These are phyloP conservation scores for Psittacula echo DNA, from an alignment of 2,797 vertebrate genomes.

Conservation along the genomic window DNA sequence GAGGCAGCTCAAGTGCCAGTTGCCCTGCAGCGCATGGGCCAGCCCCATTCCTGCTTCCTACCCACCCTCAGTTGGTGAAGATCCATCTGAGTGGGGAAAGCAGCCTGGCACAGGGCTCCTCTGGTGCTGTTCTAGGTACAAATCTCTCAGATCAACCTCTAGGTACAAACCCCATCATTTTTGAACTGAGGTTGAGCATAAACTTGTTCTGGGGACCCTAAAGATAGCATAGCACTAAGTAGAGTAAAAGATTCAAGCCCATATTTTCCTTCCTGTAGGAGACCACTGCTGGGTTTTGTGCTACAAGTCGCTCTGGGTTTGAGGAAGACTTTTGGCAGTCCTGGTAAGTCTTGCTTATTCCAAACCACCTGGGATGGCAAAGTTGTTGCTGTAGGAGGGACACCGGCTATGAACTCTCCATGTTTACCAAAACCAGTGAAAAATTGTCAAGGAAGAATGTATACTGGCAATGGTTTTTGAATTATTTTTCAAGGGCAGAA, in stretches of 20 bases:
- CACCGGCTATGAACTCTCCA: not conserved
- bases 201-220: not conserved
- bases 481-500: conserved; percentile 17
- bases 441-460: not conserved
- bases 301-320: not conserved
- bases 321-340: not conserved
- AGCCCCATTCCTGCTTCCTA: fast-evolving
- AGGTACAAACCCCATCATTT: not conserved
- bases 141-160: not conserved
- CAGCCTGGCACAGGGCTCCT: not conserved
- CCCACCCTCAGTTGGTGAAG: fast-evolving
- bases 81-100: fast-evolving
- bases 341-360: not conserved
- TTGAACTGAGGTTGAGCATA: fast-evolving
- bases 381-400: not conserved
- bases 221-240: not conserved
- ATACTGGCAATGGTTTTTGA: not conserved
- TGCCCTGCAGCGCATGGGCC: fast-evolving
- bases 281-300: not conserved
- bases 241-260: fast-evolving
- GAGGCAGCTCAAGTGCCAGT: not conserved
- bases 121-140: not conserved
- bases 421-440: not conserved
- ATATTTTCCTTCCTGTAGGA: not conserved
- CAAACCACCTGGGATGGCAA: not conserved